Base-by-base conservation (phyloP, 2,113 vertebrate species). In the Pseudorasbora parva region DNA sequence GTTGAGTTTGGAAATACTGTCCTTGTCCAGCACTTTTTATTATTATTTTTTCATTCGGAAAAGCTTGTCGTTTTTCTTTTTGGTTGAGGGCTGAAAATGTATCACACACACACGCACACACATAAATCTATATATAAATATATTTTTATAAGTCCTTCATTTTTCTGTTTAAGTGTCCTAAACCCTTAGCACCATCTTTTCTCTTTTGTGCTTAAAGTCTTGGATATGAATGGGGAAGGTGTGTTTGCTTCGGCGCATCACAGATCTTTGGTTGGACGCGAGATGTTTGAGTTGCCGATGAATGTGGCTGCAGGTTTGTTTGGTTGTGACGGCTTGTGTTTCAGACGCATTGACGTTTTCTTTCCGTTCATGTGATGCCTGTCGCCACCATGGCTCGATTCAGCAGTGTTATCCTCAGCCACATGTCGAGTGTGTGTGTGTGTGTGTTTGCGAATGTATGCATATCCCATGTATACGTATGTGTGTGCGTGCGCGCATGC, bases 1-100 rank as follows among this genome's bases (percentile, higher is more conserved):
- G 95, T 95, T 89, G 91, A 90, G 91, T 95, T 94, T 89, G 90
- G 89, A 92, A 92, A 92, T 93, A 88, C 89, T 92, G 92, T 89
- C 88, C 14, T 60, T 47, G 43, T 47, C 76, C 27, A 37, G 54
- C 79, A 71, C 75, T 60, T 82, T 43, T 56, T 9, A 0, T 72
- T 5, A 2, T 6, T 64, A 30, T 68, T 81, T 43, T 19, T 15
- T 49, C 23, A 49, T 82, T 77, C 49, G 19, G 17, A 56, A 14
- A 30, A 23, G 14, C 71, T 83, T 59, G 1, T 62, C 23, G 23
- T 83, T 23, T 59, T 68, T 11, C 60, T 75, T 69, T 87, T 49
- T 23, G 68, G 79, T 74, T 33, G 62, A 84, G 82, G 64, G 90
- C 82, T 82, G 64, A 84, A 86, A 85, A 84, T 81, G 25, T 83